Conservation (phyloP, 2,888 invertebrate genomes). For the Lepidocyrtinus sp. region DNA sequence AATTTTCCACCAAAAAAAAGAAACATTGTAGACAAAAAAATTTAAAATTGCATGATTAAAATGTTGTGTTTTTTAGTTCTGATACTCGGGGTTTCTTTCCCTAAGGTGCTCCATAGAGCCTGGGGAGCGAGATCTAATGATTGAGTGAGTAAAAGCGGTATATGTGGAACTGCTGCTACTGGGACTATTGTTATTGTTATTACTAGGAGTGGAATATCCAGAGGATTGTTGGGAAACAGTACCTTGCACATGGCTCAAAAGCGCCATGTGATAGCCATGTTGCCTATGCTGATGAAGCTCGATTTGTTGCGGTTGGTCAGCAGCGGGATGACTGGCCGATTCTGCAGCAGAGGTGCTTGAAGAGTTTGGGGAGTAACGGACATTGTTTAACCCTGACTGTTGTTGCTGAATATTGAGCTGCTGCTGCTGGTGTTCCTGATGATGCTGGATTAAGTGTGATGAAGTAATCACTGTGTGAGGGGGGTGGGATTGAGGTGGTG, state of each 20-base stretch:
- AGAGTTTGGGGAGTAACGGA: neutral
- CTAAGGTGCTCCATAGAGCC: conserved; percentile 27
- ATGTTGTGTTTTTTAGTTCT: conserved; percentile 23
- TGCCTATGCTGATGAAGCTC: conserved; percentile 43
- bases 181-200: conserved; percentile 13
- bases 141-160: conserved; percentile 49
- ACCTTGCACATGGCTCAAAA: conserved; percentile 44
- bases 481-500: neutral
- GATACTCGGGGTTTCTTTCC: conserved; percentile 50
- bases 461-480: conserved; percentile 43
- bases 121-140: conserved; percentile 53
- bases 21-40: neutral
- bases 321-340: conserved; percentile 24
- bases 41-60: neutral
- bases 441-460: conserved; percentile 28
- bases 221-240: conserved; percentile 22
- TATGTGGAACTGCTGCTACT: conserved; percentile 24
- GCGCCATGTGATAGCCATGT: conserved; percentile 41
- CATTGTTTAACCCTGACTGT: neutral
- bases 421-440: conserved; percentile 35
- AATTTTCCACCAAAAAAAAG: neutral
- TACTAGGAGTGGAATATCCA: conserved; percentile 15
- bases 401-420: conserved; percentile 16
- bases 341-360: conserved; percentile 13
- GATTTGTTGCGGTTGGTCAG: conserved; percentile 37